Evolutionary conservation across 2,888 invertebrate species (phyloP), one percentile per base, ranked within the genome.

Genomic region (Corythucha ciliata): DNA sequence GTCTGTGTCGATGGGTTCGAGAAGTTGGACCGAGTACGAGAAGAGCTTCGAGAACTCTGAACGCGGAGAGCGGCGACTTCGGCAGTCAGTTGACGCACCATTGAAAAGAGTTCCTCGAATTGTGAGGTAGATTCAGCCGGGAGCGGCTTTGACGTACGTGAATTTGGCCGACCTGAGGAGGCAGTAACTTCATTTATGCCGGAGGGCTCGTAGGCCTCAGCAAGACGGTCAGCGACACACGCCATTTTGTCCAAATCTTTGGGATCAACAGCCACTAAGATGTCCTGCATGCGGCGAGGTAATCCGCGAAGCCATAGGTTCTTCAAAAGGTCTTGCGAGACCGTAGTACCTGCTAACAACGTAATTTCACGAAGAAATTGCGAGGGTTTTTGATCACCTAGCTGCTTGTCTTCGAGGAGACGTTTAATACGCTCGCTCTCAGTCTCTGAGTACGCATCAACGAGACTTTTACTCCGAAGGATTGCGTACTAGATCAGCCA

Each of bases 331-430:
- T 44, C 44, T 14, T 29, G 5, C 10, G 42, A 24, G 14, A 25
- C 14, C 10, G 10, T n/a, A 25, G 14, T 12, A 16, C 42, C 42
- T 14, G 32, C 32, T 12, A 45, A n/a, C 14, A 16, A 14, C 20
- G 8, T 18, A n/a, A 45, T 14, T 27, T 45, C 33, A 16, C 45
- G 32, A 14, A 45, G 21, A 21, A 45, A 45, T 32, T 45, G 45
- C 12, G 32, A 45, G 12, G 45, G 32, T 18, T 32, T 27, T 21
- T 45, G 29, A 25, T 45, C 42, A 12, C 42, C 42, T 18, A 45
- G 45, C 20, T 45, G n/a, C n/a, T 18, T 3, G 16, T 45, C 33
- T 32, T n/a, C 7, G 8, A 41, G 20, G 16, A 41, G 21, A 21
- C 16, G 20, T n/a, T 8, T 7, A 25, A 42, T 25, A n/a, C 26